Percentiles rank a stretch among this genome's conserved stretches.
Conservation (phyloP, 2,888 invertebrate species). For the Eupithecia tripunctaria region DNA sequence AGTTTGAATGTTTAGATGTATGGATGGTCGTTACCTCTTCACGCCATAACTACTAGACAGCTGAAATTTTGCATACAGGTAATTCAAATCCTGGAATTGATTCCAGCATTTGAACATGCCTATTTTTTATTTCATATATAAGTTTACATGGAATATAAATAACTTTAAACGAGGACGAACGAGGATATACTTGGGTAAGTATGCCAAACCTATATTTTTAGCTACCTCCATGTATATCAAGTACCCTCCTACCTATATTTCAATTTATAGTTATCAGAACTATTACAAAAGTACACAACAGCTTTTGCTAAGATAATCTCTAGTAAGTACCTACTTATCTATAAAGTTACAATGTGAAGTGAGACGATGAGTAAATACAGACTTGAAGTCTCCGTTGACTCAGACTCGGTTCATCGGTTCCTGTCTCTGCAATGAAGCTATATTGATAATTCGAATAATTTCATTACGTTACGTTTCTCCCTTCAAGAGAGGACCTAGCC, state of each 20-base stretch:
- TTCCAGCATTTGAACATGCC: too few species aligned
- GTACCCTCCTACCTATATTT: not conserved
- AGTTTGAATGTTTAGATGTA: too few species aligned
- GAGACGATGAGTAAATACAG: constrained; percentile 38
- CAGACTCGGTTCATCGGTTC: constrained; percentile 24
- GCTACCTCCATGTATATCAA: too few species aligned
- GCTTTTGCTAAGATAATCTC: not conserved
- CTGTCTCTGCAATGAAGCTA: constrained; percentile 34
- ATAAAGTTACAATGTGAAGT: constrained; percentile 4
- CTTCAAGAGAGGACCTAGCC: not conserved
- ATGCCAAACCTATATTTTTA: too few species aligned
- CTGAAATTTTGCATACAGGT: too few species aligned
- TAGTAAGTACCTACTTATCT: not conserved
- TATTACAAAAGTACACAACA: not conserved
- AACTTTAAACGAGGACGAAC: too few species aligned
- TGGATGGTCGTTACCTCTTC: too few species aligned
- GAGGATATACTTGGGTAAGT: too few species aligned
- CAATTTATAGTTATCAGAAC: not conserved
- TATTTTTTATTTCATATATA: too few species aligned
- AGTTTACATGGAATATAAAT: too few species aligned
- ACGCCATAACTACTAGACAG: too few species aligned
- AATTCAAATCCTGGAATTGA: too few species aligned
- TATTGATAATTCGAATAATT: constrained; percentile 53
- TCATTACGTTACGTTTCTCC: constrained; percentile 49
- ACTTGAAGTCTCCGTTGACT: constrained; percentile 42